These are phyloP conservation scores for Drosophila nr. perissopoda DNA, from an alignment of 2,888 invertebrate genomes.

Conservation along the genomic window DNA sequence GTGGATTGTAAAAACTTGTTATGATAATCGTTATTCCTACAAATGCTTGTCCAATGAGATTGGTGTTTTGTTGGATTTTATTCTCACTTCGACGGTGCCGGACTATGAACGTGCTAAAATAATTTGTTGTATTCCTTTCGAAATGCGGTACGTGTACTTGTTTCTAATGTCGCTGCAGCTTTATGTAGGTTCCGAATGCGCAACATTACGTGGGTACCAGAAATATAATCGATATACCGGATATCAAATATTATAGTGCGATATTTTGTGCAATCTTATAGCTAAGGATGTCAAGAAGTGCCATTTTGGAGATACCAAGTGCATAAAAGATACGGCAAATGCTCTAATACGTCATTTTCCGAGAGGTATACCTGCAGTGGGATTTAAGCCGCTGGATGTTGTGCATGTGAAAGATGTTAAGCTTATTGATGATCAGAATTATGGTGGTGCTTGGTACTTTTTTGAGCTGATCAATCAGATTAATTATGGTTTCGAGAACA, in stretches of 20 bases:
- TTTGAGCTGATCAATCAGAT: constrained; percentile 62
- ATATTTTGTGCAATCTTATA: constrained; percentile 6
- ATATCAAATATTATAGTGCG: neutral
- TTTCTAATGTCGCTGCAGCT: constrained; percentile 33
- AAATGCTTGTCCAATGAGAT: neutral
- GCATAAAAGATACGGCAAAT: constrained; percentile 67
- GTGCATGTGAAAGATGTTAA: constrained; percentile 48
- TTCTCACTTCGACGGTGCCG: constrained; percentile 9
- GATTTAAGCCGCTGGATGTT: constrained; percentile 69
- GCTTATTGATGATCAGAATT: constrained; percentile 46
- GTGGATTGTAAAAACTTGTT: constrained; percentile 40
- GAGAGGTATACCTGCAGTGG: constrained; percentile 71
- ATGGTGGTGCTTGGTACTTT: constrained; percentile 53
- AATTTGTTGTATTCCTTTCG: neutral
- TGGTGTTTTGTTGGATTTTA: constrained; percentile 13
- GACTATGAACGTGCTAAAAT: constrained; percentile 35
- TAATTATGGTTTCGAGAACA: constrained; percentile 69
- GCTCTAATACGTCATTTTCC: constrained; percentile 63
- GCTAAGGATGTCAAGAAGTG: constrained; percentile 56
- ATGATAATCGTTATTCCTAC: constrained; percentile 21
- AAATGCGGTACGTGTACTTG: constrained; percentile 38
- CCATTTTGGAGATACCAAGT: constrained; percentile 66
- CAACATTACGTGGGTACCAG: constrained; percentile 42
- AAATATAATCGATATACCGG: neutral
- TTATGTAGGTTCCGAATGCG: constrained; percentile 22